Percentiles rank a stretch among this genome's conserved stretches.
Conservation (phyloP, 2,797 vertebrate genomes). For the Bucorvus abyssinicus region DNA sequence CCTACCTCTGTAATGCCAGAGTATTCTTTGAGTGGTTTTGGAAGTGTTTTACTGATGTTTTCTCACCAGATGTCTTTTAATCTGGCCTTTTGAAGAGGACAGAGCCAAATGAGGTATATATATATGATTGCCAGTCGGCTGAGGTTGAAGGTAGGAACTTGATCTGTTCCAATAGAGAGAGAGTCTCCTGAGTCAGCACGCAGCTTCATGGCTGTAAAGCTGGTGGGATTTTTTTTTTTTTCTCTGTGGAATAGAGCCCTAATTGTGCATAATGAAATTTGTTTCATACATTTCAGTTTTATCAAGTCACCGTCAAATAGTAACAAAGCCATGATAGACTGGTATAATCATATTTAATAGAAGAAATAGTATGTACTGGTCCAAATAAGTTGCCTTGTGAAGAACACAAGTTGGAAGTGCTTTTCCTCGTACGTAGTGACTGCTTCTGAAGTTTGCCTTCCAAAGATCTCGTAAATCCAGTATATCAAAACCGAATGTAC, state of each 20-base stretch:
- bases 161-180: conserved; percentile 34
- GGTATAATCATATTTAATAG: conserved; percentile 79
- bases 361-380: conserved; percentile 80
- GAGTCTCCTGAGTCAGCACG: conserved; percentile 70
- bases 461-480: conserved; percentile 74
- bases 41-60: conserved; percentile 25
- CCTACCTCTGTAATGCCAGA: conserved; percentile 51
- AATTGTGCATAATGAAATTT: conserved; percentile 68
- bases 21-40: conserved; percentile 24
- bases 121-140: neutral
- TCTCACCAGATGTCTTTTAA: conserved; percentile 40
- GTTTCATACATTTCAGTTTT: conserved; percentile 74
- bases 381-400: conserved; percentile 84
- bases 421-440: conserved; percentile 73
- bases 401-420: conserved; percentile 76
- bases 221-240: neutral
- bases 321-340: conserved; percentile 82
- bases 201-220: conserved; percentile 51
- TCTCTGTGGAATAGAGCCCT: conserved; percentile 59
- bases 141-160: conserved; percentile 53
- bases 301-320: conserved; percentile 69
- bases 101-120: conserved; percentile 18
- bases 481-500: conserved; percentile 78
- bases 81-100: conserved; percentile 38
- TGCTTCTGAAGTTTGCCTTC: conserved; percentile 78